Conservation (phyloP, 2,113 vertebrate species). For the Scalopus aquaticus region DNA sequence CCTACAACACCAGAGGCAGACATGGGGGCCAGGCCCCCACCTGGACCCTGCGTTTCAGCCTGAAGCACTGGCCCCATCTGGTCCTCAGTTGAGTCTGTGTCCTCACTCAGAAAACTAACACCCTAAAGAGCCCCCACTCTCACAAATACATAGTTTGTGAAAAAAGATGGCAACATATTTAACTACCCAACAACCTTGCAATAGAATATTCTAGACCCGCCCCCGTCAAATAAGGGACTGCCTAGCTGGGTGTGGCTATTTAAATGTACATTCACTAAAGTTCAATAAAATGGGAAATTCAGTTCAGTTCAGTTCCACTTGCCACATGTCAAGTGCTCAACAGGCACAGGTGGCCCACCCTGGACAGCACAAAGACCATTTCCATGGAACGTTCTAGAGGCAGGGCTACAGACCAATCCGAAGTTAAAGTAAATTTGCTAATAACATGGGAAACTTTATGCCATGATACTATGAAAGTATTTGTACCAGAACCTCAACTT, state of each 20-base stretch:
- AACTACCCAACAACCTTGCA: no score
- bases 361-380: neutral
- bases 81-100: fast-evolving
- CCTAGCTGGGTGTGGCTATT: neutral
- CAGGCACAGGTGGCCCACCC: neutral
- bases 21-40: neutral
- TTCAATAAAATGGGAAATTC: neutral
- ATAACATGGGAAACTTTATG: neutral
- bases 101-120: neutral
- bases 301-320: neutral
- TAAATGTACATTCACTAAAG: neutral
- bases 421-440: neutral
- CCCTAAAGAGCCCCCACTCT: neutral
- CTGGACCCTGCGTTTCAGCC: neutral
- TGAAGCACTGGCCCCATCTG: neutral
- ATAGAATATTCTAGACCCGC: neutral
- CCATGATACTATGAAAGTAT: neutral
- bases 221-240: fast-evolving
- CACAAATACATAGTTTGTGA: neutral
- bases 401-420: neutral
- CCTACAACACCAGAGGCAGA: neutral
- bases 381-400: neutral
- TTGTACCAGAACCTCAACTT: neutral
- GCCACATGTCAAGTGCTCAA: neutral
- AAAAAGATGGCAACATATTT: neutral